phyloP scores from a whole-genome alignment of 2,797 vertebrate genomes.

The Leucoraja ocellata region DNA sequence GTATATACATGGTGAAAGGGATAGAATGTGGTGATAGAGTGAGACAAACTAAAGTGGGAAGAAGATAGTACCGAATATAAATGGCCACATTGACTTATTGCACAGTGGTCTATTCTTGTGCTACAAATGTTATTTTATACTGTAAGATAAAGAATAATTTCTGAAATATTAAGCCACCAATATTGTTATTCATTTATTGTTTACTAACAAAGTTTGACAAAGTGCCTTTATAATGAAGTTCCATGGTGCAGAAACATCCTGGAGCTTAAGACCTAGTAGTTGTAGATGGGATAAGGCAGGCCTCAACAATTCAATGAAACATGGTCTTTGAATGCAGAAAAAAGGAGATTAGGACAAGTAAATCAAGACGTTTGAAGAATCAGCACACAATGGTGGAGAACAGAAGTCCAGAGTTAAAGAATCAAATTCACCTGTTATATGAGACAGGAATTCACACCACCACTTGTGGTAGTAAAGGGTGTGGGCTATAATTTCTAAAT shows the following conservation, averaged over 20 bases:
- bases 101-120: neutral
- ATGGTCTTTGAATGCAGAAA: neutral
- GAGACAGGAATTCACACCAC: too few species aligned
- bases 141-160: neutral
- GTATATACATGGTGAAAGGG: neutral
- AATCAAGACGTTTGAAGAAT: neutral
- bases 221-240: neutral
- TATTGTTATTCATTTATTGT: neutral
- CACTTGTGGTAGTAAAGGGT: neutral
- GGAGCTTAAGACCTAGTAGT: neutral
- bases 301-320: neutral
- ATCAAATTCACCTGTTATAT: neutral
- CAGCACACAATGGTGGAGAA: neutral
- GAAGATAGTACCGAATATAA: neutral
- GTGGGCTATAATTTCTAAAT: neutral
- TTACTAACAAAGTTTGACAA: neutral
- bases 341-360: neutral
- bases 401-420: neutral
- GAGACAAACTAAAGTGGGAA: neutral
- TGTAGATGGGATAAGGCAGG: neutral
- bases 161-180: neutral
- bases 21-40: neutral
- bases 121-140: neutral
- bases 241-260: neutral
- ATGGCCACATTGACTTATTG: neutral